These are phyloP conservation scores for Trichogramma pretiosum DNA, from an alignment of 1,140 invertebrate genomes.

Conservation along the genomic window DNA sequence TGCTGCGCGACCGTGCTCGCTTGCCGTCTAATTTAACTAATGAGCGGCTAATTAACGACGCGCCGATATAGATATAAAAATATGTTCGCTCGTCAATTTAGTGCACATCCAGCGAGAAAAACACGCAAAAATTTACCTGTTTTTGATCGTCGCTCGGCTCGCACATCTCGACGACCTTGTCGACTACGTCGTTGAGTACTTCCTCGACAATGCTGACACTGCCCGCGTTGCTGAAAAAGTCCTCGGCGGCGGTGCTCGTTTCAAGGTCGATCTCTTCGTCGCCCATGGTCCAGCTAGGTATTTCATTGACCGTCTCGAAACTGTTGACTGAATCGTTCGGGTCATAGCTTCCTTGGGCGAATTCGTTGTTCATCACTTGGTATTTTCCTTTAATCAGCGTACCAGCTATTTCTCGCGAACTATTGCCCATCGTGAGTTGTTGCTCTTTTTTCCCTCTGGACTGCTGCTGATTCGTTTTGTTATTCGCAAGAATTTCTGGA, in stretches of 20 bases:
- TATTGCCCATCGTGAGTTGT: conserved; percentile 26
- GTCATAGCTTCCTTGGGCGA: conserved; percentile 30
- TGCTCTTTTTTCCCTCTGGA: conserved; percentile 30
- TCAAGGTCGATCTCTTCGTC: conserved; percentile 44
- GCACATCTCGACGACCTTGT: conserved; percentile 41
- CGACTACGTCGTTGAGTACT: conserved; percentile 50
- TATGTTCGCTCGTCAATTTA: too few relatives aligned
- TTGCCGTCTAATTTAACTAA: too few relatives aligned
- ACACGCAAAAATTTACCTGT: conserved; percentile 23
- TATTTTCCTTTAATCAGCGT: conserved; percentile 41
- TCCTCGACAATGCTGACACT: conserved; percentile 45
- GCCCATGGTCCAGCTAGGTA: conserved; percentile 43
- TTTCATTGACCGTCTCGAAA: conserved; percentile 34
- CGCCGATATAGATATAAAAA: too few relatives aligned
- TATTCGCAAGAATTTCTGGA: too few relatives aligned
- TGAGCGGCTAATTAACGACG: too few relatives aligned
- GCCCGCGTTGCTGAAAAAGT: conserved; percentile 48
- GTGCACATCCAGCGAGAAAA: too few relatives aligned
- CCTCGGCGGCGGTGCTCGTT: conserved; percentile 51
- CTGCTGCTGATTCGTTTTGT: too few relatives aligned
- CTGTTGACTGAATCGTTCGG: conserved; percentile 32
- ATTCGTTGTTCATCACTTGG: conserved; percentile 37
- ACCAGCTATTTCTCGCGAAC: conserved; percentile 37
- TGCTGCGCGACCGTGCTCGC: too few relatives aligned
- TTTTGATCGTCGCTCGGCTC: conserved; percentile 31